Base-by-base conservation (phyloP, 2,888 invertebrate species). In the Lepetodrilus schrolli region DNA sequence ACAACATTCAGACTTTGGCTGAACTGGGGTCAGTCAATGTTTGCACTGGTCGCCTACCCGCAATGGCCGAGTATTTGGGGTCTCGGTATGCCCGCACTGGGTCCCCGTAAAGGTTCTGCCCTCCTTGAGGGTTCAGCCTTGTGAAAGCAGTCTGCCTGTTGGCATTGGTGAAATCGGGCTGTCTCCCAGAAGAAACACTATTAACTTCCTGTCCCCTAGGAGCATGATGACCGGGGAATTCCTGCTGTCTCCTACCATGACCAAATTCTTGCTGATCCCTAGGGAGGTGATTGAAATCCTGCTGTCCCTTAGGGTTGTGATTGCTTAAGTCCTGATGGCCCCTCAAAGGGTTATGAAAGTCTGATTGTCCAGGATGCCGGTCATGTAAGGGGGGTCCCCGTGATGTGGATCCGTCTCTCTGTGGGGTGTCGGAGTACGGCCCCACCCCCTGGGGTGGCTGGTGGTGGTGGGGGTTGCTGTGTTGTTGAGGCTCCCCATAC, bases 1-100 rank as follows among this genome's bases (percentile, higher is more conserved):
- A 38, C 23, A 34, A 58, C 0, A 17, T 23, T 86, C 84, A 87
- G 43, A 87, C 87, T 83, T 87, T 87, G 2, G 87, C 86, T 8
- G 86, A 85, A 21, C 83, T 83, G 7, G 87, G 82, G 51, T 86
- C 84, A 23, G 83, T 72, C 34, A 83, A 74, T 5, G 82, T 73
- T 51, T 82, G 78, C 5, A 82, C 83, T 26, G 80, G 78, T 48
- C 84, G 76, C 74, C 82, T 83, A 23, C 80, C 83, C 21, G 82
- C 83, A 72, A 80, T 78, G n/a, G 82, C 72, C 48, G 81, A 77
- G 68, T 77, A 80, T 36, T 81, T 77, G 48, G 85, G 82, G 48
- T 83, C 82, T 69, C 82, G 82, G 74, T 86, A 84, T 17, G 79
- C 82, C 66, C 76, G 75, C n/a, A 79, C 65, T 48, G 82, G 73